phyloP scores from a whole-genome alignment of 2,113 vertebrate species.

The Pituophis catenifer region DNA sequence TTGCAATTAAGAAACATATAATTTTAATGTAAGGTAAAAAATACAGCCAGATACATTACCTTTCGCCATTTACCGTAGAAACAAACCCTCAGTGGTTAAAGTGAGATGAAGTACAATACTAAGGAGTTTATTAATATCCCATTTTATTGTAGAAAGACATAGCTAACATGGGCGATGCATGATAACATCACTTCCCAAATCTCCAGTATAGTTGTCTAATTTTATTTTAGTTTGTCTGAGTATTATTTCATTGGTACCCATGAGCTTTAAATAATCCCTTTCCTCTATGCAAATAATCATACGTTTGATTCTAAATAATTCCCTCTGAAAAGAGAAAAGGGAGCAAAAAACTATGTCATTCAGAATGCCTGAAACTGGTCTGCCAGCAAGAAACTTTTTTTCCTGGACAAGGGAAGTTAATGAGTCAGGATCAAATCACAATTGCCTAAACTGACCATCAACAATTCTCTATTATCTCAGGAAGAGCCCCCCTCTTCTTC shows the following conservation, averaged over 20 bases:
- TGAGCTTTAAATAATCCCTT: background rate
- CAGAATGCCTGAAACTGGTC: background rate
- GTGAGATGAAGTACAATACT: background rate
- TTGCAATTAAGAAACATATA: background rate
- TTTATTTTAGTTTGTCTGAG: background rate
- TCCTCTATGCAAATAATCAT: background rate
- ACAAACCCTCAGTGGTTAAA: background rate
- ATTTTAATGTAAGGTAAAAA: background rate
- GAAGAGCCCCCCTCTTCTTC: background rate
- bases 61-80: background rate
- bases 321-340: background rate
- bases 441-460: background rate
- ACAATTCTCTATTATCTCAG: background rate
- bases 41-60: background rate
- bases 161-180: background rate
- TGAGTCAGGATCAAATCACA: background rate
- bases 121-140: background rate
- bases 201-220: background rate
- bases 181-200: background rate
- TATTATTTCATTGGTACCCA: background rate
- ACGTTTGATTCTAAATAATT: background rate
- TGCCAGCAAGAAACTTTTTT: background rate
- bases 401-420: background rate
- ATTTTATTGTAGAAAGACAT: background rate
- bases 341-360: background rate